Base-by-base conservation (phyloP, 1,140 invertebrate species). In the Lepidurus couesii region DNA sequence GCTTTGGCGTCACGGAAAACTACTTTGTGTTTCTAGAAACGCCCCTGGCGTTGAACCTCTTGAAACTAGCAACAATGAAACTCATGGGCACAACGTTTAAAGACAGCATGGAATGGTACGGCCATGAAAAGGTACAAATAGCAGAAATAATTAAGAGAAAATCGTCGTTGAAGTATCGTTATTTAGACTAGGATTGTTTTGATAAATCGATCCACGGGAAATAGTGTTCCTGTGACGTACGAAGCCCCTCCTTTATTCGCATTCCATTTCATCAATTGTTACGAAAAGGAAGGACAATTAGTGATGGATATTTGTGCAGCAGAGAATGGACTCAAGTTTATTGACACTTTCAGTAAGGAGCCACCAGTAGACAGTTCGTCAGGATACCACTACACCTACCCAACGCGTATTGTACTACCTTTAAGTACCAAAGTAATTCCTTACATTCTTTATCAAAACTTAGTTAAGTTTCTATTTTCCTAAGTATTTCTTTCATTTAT, bases 251-350 rank as follows among this genome's bases (percentile, higher is more conserved):
- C 86, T 1, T 86, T 88, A 77, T 89, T 89, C 81, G 83, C 84
- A 34, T 88, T 89, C 82, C 89, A 90, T 82, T 85, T 86, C 77
- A 84, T 87, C 44, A 90, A 90, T 81, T 83, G 87, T 11, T 90
- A 86, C 81, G 89, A 90, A 83, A 84, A 86, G 16, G 83, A 88
- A 77, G 86, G 83, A 44, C 83, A 86, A 44, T 77, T 87, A 9
- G 82, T 87, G 8, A 77, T 86, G 8, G 87, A 88, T 81, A 24
- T 24, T 65, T 86, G 43, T 81, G 44, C 44, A 8, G 44, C 13
- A 13, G 44, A 45, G 13, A 45, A 45, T 13, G 44, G 44, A 8
- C 44, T 45, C 8, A 13, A 8, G 44, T 45, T 45, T 9, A 8
- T 45, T 8, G 13, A 45, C 1, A 9, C 8, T 13, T 13, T 45